phyloP scores from a whole-genome alignment of 2,797 vertebrate species.

The Xenops minutus region DNA sequence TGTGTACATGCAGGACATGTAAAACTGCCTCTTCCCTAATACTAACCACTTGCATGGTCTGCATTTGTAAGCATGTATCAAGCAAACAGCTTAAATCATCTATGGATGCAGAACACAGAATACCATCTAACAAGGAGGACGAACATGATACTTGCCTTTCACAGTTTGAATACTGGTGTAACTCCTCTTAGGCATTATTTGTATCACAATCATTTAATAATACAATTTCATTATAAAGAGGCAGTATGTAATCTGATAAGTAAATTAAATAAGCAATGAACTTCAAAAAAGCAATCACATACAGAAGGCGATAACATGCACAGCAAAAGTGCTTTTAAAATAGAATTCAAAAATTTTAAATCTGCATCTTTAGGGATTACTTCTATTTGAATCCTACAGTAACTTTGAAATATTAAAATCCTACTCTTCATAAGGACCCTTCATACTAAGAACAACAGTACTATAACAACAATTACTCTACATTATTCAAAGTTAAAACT shows the following conservation, averaged over 20 bases:
- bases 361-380: neutral
- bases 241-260: neutral
- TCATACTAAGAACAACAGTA: neutral
- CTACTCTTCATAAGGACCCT: neutral
- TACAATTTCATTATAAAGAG: slow-evolving; percentile 9
- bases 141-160: neutral
- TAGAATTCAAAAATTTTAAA: neutral
- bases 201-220: neutral
- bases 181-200: neutral
- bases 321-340: neutral
- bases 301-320: neutral
- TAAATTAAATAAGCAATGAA: neutral
- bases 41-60: neutral
- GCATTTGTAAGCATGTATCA: neutral
- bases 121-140: neutral
- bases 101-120: neutral
- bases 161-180: neutral
- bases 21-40: neutral
- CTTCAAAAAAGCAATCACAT: neutral
- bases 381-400: neutral
- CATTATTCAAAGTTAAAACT: neutral
- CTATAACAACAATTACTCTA: neutral
- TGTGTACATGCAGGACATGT: neutral
- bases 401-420: neutral
- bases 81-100: neutral